Base-by-base conservation (phyloP, 2,888 invertebrate genomes). In the Melanophora roralis region DNA sequence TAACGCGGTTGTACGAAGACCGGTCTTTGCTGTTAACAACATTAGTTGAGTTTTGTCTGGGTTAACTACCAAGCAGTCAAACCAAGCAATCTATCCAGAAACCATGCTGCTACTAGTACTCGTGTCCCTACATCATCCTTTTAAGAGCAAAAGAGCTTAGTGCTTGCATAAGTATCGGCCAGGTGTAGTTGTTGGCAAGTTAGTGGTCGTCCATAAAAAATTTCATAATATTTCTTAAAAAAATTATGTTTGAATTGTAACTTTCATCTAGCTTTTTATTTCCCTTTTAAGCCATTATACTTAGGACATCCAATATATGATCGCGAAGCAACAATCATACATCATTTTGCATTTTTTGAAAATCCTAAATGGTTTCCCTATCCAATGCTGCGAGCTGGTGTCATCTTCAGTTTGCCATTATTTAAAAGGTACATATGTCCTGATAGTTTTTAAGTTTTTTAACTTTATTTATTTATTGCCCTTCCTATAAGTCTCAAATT, bases 251-350 rank as follows among this genome's bases (percentile, higher is more conserved):
- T 27, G 6, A 27, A 55, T 14, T 0, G 16, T n/a, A 27, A 27
- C 38, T 53, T 12, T 14, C 43, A 53, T 57, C 4, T 40, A 32
- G 32, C 38, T 14, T 16, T 21, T 43, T 38, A 9, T 47, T 55
- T 38, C 21, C 12, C 7, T 45, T 59, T 19, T 1, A 59, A 95
- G 94, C 92, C 93, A 81, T 89, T 92, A 86, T 95, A 94, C 93
- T 88, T 96, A 68, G 97, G 97, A 2, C 93, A 95, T 87, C 94
- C 94, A 0, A 89, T 97, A 2, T 92, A 92, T 81, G 97, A 97
- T 87, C 91, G 91, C 65, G 94, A 95, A 85, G 94, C 97, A 0
- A 96, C 96, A 1, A 97, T 98, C 80, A 96, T 97, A 83, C 98
- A 98, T 90, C 98, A 98, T 89, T 97, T 96, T 91, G 93, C 93